These are phyloP conservation scores for Apamea monoglypha DNA, from an alignment of 2,888 invertebrate genomes.

Conservation along the genomic window DNA sequence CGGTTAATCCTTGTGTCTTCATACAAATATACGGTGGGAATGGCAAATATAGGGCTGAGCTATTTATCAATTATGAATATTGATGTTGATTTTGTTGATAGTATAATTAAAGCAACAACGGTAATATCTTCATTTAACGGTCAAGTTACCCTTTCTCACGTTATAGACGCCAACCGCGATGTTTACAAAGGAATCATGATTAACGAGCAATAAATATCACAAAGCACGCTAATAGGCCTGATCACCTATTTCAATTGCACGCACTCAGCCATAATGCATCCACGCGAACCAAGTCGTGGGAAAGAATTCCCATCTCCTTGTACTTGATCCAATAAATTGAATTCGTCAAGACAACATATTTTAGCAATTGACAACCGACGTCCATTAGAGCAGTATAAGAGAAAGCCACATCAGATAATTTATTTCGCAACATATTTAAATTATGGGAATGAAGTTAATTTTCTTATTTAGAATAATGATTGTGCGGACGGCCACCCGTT, in stretches of 20 bases:
- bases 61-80: conserved; percentile 30
- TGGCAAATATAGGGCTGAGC: conserved; percentile 26
- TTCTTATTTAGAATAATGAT: conserved; percentile 89
- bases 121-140: conserved; percentile 37
- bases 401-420: conserved; percentile 69
- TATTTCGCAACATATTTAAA: conserved; percentile 84
- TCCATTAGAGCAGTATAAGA: conserved; percentile 79
- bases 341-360: conserved; percentile 85
- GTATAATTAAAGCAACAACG: conserved; percentile 33
- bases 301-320: conserved; percentile 76
- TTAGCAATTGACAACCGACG: conserved; percentile 82
- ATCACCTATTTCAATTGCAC: conserved; percentile 70
- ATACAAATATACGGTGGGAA: conserved; percentile 52
- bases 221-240: conserved; percentile 63
- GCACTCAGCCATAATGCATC: conserved; percentile 67
- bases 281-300: conserved; percentile 76
- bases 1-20: conserved; percentile 76
- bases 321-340: conserved; percentile 81
- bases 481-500: conserved; percentile 87
- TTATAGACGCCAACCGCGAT: conserved; percentile 18
- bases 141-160: conserved; percentile 53
- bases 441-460: conserved; percentile 90
- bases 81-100: conserved; percentile 25
- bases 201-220: conserved; percentile 58
- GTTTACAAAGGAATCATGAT: conserved; percentile 55